Conservation (phyloP, 2,888 invertebrate genomes). For the Noctua fimbriata region DNA sequence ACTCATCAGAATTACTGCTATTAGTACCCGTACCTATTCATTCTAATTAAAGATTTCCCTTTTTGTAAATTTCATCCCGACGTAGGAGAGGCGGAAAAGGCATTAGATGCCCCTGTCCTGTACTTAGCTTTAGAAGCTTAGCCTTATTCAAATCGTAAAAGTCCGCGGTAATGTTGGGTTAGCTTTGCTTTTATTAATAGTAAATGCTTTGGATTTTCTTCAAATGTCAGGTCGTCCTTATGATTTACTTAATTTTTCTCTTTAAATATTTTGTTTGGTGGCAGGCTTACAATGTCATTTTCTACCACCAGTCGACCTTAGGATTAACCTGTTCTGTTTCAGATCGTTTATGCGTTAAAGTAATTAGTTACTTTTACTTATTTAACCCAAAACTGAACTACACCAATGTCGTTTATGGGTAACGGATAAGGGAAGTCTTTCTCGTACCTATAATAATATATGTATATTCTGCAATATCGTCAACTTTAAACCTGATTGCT, state of each 20-base stretch:
- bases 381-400: background rate
- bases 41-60: slow-evolving; percentile 4
- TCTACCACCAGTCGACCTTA: background rate
- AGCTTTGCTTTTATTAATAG: background rate
- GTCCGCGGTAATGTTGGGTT: background rate
- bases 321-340: background rate
- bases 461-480: background rate
- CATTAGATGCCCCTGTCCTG: slow-evolving; percentile 1
- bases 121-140: slow-evolving; percentile 10
- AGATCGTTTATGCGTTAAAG: background rate
- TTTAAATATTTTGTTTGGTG: background rate
- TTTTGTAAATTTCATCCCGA: background rate
- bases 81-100: background rate
- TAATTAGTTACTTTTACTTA: background rate
- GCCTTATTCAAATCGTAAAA: slow-evolving; percentile 21
- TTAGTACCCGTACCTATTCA: background rate
- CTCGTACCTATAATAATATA: background rate
- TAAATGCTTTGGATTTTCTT: background rate
- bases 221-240: slow-evolving; percentile 3
- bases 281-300: background rate
- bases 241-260: background rate
- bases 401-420: no score
- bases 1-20: slow-evolving; percentile 13
- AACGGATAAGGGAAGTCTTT: background rate
- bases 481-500: slow-evolving; percentile 6